phyloP scores from a whole-genome alignment of 64 coral and sea anemone species.

The Stichodactyla mertensii region DNA sequence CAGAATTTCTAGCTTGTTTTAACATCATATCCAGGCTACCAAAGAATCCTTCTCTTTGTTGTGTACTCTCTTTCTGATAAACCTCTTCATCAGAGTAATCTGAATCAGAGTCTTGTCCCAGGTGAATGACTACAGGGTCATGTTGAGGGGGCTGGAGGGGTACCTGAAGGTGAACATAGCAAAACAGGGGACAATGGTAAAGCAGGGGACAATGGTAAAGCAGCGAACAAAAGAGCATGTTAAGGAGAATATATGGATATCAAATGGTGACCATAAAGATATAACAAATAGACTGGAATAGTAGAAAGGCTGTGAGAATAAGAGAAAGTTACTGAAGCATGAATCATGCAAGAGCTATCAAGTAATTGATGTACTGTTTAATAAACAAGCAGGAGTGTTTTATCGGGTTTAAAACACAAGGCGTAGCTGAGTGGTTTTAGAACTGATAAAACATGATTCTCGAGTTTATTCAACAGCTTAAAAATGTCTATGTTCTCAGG shows the following conservation, averaged over 20 bases:
- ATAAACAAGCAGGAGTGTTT: too few relatives aligned
- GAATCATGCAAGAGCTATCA: too few relatives aligned
- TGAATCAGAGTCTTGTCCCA: constrained; percentile 82
- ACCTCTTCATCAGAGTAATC: constrained; percentile 48
- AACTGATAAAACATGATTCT: too few relatives aligned
- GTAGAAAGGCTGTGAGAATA: too few relatives aligned
- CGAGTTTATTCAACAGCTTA: too few relatives aligned
- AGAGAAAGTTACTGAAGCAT: too few relatives aligned
- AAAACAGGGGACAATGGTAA: neutral
- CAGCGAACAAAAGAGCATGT: neutral
- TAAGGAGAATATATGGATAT: neutral
- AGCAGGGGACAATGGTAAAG: neutral
- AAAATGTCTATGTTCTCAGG: too few relatives aligned
- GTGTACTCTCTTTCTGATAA: neutral
- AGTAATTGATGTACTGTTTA: too few relatives aligned
- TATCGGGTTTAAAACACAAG: too few relatives aligned
- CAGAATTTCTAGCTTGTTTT: constrained; percentile 85
- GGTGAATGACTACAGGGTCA: constrained; percentile 86
- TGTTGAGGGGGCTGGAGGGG: constrained; percentile 55
- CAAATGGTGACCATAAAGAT: neutral
- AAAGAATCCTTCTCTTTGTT: constrained; percentile 60
- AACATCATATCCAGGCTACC: constrained; percentile 90
- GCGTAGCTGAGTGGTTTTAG: too few relatives aligned
- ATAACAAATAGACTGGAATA: too few relatives aligned
- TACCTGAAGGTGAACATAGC: neutral